phyloP scores from a whole-genome alignment of 1,140 invertebrate genomes.

The Drosophila tristis region DNA sequence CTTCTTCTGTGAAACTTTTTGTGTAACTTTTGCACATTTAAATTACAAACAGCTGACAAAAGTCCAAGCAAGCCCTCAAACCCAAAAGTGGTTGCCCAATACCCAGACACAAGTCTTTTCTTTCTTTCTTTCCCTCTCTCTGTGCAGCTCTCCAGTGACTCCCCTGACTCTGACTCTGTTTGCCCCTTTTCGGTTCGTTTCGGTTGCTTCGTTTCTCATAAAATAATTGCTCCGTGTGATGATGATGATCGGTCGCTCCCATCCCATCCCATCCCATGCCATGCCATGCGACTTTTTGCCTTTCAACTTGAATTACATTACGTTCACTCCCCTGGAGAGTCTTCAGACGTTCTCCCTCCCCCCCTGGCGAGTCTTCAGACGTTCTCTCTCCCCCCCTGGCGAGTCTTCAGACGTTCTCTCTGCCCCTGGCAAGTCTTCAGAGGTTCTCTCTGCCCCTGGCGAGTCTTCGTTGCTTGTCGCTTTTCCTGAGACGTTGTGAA shows the following conservation, averaged over 20 bases:
- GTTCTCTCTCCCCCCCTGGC: slow-evolving; percentile 10
- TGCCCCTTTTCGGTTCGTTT: slow-evolving; percentile 43
- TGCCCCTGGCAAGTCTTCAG: too few relatives aligned
- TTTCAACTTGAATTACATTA: slow-evolving; percentile 62
- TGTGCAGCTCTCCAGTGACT: neutral
- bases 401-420: neutral
- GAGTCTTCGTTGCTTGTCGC: too few relatives aligned
- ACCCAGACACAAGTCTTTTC: neutral
- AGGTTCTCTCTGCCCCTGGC: too few relatives aligned
- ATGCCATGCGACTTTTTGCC: slow-evolving; percentile 47
- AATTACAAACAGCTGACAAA: slow-evolving; percentile 82
- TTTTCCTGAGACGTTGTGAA: slow-evolving; percentile 5
- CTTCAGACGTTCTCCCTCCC: too few relatives aligned
- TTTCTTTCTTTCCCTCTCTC: neutral
- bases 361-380: too few relatives aligned
- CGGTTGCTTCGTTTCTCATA: slow-evolving; percentile 71
- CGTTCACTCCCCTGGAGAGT: slow-evolving; percentile 32
- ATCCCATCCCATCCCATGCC: slow-evolving; percentile 7
- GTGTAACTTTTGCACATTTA: slow-evolving; percentile 75
- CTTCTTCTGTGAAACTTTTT: slow-evolving; percentile 32
- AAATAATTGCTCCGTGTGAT: slow-evolving; percentile 81
- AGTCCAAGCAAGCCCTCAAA: slow-evolving; percentile 50
- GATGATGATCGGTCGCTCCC: slow-evolving; percentile 49
- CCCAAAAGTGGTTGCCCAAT: slow-evolving; percentile 47
- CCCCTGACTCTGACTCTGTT: neutral